These are phyloP conservation scores for Drosophila busckii DNA, from an alignment of 1,140 invertebrate species.

Conservation along the genomic window DNA sequence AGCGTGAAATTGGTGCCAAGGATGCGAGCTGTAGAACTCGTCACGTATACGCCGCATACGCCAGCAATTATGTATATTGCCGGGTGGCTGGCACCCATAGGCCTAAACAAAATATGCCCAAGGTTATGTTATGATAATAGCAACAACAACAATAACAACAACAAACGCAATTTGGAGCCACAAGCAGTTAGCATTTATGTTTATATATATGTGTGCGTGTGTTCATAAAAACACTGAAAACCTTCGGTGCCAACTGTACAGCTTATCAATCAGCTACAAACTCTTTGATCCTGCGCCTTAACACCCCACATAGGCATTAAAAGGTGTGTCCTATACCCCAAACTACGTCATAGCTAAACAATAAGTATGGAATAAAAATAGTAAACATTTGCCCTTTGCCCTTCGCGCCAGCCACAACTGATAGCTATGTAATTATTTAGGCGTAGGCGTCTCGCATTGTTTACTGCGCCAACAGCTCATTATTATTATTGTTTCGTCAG, in stretches of 20 bases:
- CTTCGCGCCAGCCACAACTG: constrained; percentile 8
- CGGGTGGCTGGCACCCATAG: constrained; percentile 5
- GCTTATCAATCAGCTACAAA: constrained; percentile 7
- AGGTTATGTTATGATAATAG: constrained; percentile 40
- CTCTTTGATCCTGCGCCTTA: constrained; percentile 1
- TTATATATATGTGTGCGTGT: constrained; percentile 10
- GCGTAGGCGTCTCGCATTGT: constrained; percentile 52
- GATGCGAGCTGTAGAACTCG: constrained; percentile 44
- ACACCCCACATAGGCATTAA: constrained; percentile 32
- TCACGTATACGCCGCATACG: constrained; percentile 69
- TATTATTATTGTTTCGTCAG: constrained; percentile 13
- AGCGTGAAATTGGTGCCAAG: constrained; percentile 44
- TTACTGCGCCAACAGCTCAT: constrained; percentile 34
- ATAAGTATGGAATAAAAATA: background rate
- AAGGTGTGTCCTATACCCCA: background rate
- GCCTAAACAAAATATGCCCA: constrained; percentile 50
- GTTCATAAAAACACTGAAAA: constrained; percentile 18
- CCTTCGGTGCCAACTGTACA: background rate
- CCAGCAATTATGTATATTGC: constrained; percentile 55
- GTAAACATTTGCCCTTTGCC: constrained; percentile 2
- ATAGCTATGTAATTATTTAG: constrained; percentile 65
- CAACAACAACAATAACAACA: constrained; percentile 11
- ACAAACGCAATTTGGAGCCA: constrained; percentile 10
- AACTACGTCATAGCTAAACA: background rate
- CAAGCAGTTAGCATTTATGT: constrained; percentile 2